Conservation (phyloP, 2,888 invertebrate genomes). For the Folsomia candida region DNA sequence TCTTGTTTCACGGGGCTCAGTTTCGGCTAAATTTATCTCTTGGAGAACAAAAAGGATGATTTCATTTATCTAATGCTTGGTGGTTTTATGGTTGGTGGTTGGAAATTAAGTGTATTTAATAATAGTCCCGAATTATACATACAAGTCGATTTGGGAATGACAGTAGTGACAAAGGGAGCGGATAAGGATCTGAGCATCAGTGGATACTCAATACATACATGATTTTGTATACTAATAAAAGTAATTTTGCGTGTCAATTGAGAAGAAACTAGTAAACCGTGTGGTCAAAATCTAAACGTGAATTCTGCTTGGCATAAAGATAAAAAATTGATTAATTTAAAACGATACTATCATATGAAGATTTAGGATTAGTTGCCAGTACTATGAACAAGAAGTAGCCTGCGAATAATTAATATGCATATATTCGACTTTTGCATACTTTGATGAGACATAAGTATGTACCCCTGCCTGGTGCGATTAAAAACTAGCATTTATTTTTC, state of each 20-base stretch:
- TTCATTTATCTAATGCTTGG: background rate
- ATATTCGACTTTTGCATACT: too few species aligned
- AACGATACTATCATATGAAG: too few species aligned
- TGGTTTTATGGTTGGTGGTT: conserved; percentile 5
- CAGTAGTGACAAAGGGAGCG: background rate
- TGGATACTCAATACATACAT: background rate
- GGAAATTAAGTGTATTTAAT: background rate
- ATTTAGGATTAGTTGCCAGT: too few species aligned
- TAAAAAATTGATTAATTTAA: too few species aligned
- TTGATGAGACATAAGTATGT: too few species aligned
- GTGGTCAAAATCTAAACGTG: too few species aligned
- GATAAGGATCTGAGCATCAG: conserved; percentile 4
- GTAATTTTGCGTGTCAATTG: background rate
- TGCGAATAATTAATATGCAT: too few species aligned
- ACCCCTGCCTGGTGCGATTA: too few species aligned
- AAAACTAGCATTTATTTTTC: too few species aligned
- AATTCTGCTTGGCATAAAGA: too few species aligned
- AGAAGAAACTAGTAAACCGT: background rate
- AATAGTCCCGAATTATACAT: background rate
- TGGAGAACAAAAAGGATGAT: background rate
- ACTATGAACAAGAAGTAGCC: too few species aligned
- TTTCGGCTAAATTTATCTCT: background rate
- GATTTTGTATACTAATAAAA: background rate
- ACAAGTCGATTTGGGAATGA: background rate
- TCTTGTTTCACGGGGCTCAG: background rate